These are phyloP conservation scores for Chlorospingus flavigularis DNA, from an alignment of 2,797 vertebrate species.

Conservation along the genomic window DNA sequence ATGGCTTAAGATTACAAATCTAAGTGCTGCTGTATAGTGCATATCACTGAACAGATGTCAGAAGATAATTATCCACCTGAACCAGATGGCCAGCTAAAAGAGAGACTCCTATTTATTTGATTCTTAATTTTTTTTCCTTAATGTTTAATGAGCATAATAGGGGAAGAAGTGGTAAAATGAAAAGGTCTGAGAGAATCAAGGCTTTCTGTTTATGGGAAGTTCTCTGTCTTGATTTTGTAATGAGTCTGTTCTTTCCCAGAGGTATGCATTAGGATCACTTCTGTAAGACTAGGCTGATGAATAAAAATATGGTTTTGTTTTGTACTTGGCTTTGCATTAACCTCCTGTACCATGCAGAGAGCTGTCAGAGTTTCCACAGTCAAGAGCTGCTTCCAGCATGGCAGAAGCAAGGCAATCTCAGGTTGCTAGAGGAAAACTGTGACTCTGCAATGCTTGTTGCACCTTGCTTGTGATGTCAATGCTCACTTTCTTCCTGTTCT, in stretches of 20 bases:
- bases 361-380: neutral
- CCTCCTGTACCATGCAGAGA: neutral
- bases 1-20: neutral
- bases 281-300: neutral
- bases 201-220: neutral
- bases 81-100: constrained; percentile 21
- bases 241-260: neutral
- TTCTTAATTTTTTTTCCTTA: neutral
- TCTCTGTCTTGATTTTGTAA: neutral
- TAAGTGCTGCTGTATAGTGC: neutral
- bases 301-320: constrained; percentile 28
- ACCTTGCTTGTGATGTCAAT: neutral
- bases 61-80: constrained; percentile 44
- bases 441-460: neutral
- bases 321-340: constrained; percentile 17
- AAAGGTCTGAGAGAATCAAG: neutral
- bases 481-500: neutral
- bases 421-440: rapidly evolving
- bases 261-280: neutral
- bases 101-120: neutral
- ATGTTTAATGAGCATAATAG: constrained; percentile 1
- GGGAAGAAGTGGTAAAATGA: neutral
- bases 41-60: neutral
- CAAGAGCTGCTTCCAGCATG: neutral
- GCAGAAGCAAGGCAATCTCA: neutral